Base-by-base conservation (phyloP, 1,140 invertebrate species). In the Lerema accius region DNA sequence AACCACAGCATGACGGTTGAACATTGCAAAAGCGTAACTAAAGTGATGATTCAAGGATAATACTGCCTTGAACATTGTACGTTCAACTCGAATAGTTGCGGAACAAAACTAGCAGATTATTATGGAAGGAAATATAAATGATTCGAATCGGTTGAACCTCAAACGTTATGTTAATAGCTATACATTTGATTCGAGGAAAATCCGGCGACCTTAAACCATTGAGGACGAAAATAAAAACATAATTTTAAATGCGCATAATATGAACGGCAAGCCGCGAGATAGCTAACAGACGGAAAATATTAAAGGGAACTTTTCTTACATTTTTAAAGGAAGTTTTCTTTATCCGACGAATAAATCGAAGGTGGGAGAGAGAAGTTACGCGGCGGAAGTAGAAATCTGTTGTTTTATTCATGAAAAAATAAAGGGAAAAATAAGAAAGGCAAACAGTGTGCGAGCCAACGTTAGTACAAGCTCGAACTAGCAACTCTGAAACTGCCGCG, bases 361-460 rank as follows among this genome's bases (percentile, higher is more conserved):
- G 88, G 88, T 90, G 82, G 87, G 79, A 78, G 85, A 84, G 78
- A 84, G 78, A 86, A 87, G 70, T 83, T 88, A 76, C 67, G 63
- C 82, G 74, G 59, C 78, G 78, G 83, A 83, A 85, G 82, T 82
- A 86, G 81, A 82, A 81, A 84, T 88, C 86, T 89, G 86, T 86
- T 90, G 85, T 90, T 90, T 90, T 90, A 90, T 90, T 90, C 87
- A 90, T 90, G 86, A 88, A 89, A 86, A 90, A 86, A 88, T 82
- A 86, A 88, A 77, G 73, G 85, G 76, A 83, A 87, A 82, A 85
- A 86, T 86, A 82, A 78, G 76, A 75, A 71, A 79, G 69, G 69
- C 67, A 73, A 81, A 74, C 76, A 68, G 72, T 80, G 78, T 69
- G 23, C 26, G 60, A 56, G 63, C 63, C 43, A 43, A 58, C 63